Conservation (phyloP, 2,797 vertebrate genomes). For the Smutsia gigantea region DNA sequence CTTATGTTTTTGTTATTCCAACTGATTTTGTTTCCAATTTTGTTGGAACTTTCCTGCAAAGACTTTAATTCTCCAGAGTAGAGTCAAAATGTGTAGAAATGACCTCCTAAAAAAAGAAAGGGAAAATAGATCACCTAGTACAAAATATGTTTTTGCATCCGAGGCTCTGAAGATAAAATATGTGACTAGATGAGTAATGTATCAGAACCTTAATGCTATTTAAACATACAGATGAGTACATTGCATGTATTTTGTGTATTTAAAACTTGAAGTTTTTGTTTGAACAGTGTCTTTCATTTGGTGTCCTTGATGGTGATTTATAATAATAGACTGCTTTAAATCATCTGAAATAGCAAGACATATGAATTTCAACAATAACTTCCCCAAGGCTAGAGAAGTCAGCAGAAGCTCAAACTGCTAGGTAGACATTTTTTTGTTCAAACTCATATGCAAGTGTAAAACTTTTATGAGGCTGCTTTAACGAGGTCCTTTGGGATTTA, state of each 20-base stretch:
- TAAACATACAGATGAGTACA: constrained; percentile 59
- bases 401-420: constrained; percentile 84
- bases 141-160: constrained; percentile 59
- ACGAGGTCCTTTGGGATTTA: constrained; percentile 86
- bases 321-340: constrained; percentile 84
- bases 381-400: constrained; percentile 85
- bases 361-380: constrained; percentile 83
- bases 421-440: constrained; percentile 73
- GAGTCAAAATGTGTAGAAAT: constrained; percentile 66
- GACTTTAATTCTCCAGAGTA: constrained; percentile 64
- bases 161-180: constrained; percentile 49
- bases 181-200: constrained; percentile 49
- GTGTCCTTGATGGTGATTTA: constrained; percentile 83
- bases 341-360: constrained; percentile 82
- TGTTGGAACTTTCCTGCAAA: constrained; percentile 40
- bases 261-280: constrained; percentile 81
- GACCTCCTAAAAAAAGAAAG: constrained; percentile 65
- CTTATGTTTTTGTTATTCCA: constrained; percentile 52
- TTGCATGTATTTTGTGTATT: constrained; percentile 81
- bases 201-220: constrained; percentile 68
- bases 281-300: constrained; percentile 78
- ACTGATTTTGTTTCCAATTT: constrained; percentile 59
- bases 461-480: constrained; percentile 86
- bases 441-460: constrained; percentile 84
- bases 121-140: constrained; percentile 61